Conservation (phyloP, 2,888 invertebrate genomes). For the Auanema freiburgensis region DNA sequence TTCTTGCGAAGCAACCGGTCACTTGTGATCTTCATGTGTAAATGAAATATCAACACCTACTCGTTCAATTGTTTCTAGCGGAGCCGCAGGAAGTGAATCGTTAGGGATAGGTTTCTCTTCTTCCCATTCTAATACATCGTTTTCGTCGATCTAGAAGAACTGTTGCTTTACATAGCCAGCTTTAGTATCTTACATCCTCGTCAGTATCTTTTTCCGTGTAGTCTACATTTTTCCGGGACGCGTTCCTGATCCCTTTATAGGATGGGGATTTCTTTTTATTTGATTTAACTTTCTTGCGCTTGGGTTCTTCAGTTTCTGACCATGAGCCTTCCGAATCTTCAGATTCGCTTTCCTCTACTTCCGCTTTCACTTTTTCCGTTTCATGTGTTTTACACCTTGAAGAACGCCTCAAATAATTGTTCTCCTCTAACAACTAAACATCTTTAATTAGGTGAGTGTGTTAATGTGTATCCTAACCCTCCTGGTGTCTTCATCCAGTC, state of each 20-base stretch:
- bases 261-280: conserved; percentile 4
- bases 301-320: conserved; percentile 6
- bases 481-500: not conserved
- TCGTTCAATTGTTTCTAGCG: conserved; percentile 41
- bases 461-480: too few relatives aligned
- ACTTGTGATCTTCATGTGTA: not conserved
- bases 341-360: not conserved
- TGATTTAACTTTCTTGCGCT: not conserved
- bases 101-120: conserved; percentile 27
- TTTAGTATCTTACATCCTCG: conserved; percentile 31
- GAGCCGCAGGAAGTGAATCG: conserved; percentile 6
- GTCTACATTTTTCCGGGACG: conserved; percentile 33
- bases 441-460: too few relatives aligned
- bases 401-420: conserved; percentile 47
- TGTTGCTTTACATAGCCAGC: not conserved
- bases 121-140: conserved; percentile 56
- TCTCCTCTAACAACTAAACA: conserved; percentile 43
- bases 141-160: conserved; percentile 41
- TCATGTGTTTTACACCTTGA: conserved; percentile 24
- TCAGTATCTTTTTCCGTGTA: conserved; percentile 44
- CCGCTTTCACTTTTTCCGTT: conserved; percentile 2
- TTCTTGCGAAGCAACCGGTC: not conserved
- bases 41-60: not conserved
- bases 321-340: conserved; percentile 23
- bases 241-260: conserved; percentile 11